Base-by-base conservation (phyloP, 2,888 invertebrate species). In the Thecophora atra region DNA sequence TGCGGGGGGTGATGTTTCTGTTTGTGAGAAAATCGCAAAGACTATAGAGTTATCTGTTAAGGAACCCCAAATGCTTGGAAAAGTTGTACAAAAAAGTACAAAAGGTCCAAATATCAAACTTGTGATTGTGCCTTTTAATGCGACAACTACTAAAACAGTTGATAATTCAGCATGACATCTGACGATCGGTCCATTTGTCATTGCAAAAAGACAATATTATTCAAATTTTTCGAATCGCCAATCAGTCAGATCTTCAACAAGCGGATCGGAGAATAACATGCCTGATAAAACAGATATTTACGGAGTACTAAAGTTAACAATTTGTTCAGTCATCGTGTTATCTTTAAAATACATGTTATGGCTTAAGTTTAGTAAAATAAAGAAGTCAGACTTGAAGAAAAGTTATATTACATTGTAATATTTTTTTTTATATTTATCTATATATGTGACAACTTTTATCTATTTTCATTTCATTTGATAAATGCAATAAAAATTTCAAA, bases 41-140 rank as follows among this genome's bases (percentile, higher is more conserved):
- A 79, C 87, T 17, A 88, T 92, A 75, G 91, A 91, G 80, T 84
- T 77, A 3, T 72, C 83, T 44, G 85, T 89, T 69, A 83, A 89
- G 70, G 89, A 89, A 76, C 85, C 84, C 0, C 80, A 85, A 71
- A 76, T 85, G 30, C 78, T 82, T 64, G 89, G 89, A 0, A 89
- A 88, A 84, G 85, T 92, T 72, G 87, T 91, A 0, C 92, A 93
- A 78, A 92, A 91, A 81, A 88, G 90, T 62, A 83, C 81, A 8
- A 92, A 91, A 83, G 91, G 90, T 28, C 88, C 86, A 63, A 88
- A 88, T 75, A 84, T 92, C 21, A 90, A 89, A 80, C 92, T 92
- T 81, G 90, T 89, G 82, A 88, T 92, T 76, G 72, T 90, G 13
- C 92, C 92, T 2, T 67, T 80, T 0, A 42, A 72, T 42, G 24